These are phyloP conservation scores for Malthinus seriepunctatus DNA, from an alignment of 2,888 invertebrate genomes.

Conservation along the genomic window DNA sequence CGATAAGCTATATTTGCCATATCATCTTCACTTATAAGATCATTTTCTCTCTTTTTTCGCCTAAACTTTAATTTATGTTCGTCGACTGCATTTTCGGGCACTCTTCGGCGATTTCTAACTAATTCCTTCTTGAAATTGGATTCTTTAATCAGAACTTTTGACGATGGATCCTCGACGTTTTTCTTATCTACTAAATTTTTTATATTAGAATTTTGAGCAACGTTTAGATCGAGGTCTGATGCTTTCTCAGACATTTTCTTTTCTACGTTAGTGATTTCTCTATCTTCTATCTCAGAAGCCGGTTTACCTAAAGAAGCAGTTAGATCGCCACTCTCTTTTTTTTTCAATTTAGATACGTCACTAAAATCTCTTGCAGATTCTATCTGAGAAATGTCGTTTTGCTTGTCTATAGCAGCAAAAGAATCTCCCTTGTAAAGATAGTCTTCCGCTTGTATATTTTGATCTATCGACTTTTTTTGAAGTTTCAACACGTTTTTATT, in stretches of 20 bases:
- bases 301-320: not conserved
- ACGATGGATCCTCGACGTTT: not conserved
- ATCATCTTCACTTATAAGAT: slow-evolving; percentile 50
- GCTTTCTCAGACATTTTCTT: not conserved
- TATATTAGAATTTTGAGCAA: too few species aligned
- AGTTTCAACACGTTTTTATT: not conserved
- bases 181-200: not conserved
- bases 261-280: not conserved
- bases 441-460: too few species aligned
- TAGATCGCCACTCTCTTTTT: not conserved
- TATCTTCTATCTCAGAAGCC: not conserved
- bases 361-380: not conserved
- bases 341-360: slow-evolving; percentile 4
- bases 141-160: not conserved
- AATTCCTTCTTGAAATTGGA: too few species aligned
- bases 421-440: not conserved
- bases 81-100: not conserved
- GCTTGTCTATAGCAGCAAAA: not conserved
- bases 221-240: too few species aligned
- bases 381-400: not conserved
- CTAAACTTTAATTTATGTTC: not conserved
- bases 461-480: not conserved
- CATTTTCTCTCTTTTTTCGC: slow-evolving; percentile 48
- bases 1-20: slow-evolving; percentile 51
- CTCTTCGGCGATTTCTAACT: not conserved